Evolutionary conservation across 2,113 vertebrate genomes (phyloP).

Genomic region (Montifringilla adamsi): DNA sequence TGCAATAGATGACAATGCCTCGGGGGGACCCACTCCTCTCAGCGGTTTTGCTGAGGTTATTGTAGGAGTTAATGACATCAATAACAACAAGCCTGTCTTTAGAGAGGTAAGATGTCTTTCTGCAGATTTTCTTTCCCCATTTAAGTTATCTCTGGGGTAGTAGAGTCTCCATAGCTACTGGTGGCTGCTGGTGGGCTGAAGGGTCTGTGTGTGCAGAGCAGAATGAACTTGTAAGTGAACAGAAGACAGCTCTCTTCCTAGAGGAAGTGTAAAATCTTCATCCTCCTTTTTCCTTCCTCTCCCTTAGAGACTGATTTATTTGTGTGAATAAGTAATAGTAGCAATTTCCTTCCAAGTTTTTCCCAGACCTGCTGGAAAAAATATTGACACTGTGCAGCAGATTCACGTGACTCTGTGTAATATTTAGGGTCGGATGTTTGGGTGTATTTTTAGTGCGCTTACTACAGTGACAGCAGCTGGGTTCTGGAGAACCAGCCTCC

Average conservation of each 20-base stretch:
- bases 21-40: conserved; percentile 80
- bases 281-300: neutral
- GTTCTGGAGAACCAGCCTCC: conserved; percentile 87
- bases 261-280: neutral
- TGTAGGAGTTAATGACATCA: conserved; percentile 86
- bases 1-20: conserved; percentile 84
- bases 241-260: neutral
- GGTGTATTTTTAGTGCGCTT: conserved; percentile 76
- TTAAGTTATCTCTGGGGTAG: neutral
- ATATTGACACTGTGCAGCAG: neutral
- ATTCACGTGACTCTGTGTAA: neutral
- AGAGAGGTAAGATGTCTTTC: conserved; percentile 71
- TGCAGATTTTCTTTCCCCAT: neutral
- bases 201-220: neutral
- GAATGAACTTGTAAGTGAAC: neutral
- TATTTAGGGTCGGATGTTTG: neutral
- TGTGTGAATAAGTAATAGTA: neutral
- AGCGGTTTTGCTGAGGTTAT: conserved; percentile 85
- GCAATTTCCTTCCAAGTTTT: neutral
- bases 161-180: neutral
- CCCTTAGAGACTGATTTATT: neutral
- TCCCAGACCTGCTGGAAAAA: neutral
- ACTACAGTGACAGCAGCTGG: conserved; percentile 81
- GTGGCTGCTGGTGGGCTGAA: neutral
- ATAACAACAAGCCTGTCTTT: conserved; percentile 90